Base-by-base conservation (phyloP, 2,888 invertebrate genomes). In the Drosophila glabriapex region DNA sequence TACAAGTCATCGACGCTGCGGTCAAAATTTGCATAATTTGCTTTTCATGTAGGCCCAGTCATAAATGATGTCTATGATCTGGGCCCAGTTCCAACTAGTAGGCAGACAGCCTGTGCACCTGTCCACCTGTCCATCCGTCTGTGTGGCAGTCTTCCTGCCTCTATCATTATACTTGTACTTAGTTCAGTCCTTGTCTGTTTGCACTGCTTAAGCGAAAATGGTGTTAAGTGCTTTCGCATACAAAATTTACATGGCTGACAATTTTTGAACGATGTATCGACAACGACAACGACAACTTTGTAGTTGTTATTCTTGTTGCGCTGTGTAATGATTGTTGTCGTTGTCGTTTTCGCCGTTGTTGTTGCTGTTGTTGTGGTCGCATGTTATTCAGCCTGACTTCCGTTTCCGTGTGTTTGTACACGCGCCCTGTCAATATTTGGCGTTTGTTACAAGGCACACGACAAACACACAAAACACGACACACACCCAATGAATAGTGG, bases 211-310 rank as follows among this genome's bases (percentile, higher is more conserved):
- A 91, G 85, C 90, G 91, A 88, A 87, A 88, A 90, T 80, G 88
- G 90, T 88, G 87, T 91, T 88, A 88, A 88, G 91, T 91, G 87
- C 89, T 91, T 91, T 82, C 83, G 85, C 81, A 89, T 91, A 88
- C 86, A 89, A 89, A 89, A 89, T 89, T 83, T 86, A 86, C 86
- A 86, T 86, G 91, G 73, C 80, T 76, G 87, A 81, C 89, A 86
- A 83, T 89, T 86, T 86, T 86, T 89, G 89, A 89, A 86, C 79
- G 83, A 77, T 85, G 80, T 85, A 84, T 84, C 85, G 88, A 73
- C 75, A 82, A 63, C 35, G 72, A 62, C 41, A 82, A 61, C 35
- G 72, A 62, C 41, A 56, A 52, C 29, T 61, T 56, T 46, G 53
- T 70, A 35, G 59, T 53, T 61, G 56, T 67, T 43, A 60, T 61